Evolutionary conservation across 1,140 invertebrate species (phyloP).

Genomic region (Trichonephila clavipes): DNA sequence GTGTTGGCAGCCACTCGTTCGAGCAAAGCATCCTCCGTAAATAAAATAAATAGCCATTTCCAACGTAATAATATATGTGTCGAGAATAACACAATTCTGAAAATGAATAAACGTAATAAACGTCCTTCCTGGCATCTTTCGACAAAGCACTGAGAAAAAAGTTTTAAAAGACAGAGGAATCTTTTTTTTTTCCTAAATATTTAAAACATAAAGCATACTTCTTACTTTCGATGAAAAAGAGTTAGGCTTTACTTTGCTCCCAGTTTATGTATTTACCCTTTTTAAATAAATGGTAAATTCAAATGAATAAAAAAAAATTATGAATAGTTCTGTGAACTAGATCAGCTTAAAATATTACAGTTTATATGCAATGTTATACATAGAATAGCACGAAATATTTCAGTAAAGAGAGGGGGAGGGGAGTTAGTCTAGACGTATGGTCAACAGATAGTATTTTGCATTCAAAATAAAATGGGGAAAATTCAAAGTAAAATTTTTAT

Average conservation of each 20-base stretch:
- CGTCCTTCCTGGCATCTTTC: background rate
- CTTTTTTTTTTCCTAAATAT: background rate
- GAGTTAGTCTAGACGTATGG: too few species aligned
- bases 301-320: too few species aligned
- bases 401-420: too few species aligned
- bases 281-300: too few species aligned
- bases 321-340: too few species aligned
- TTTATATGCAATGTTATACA: too few species aligned
- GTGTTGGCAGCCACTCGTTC: background rate
- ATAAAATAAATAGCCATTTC: constrained; percentile 53
- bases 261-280: background rate
- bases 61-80: background rate
- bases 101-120: constrained; percentile 31
- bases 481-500: too few species aligned
- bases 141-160: too few species aligned
- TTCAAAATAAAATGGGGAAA: too few species aligned
- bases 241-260: background rate
- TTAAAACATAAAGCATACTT: constrained; percentile 7
- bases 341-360: too few species aligned
- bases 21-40: constrained; percentile 41
- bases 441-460: too few species aligned
- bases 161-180: background rate
- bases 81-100: background rate
- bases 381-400: too few species aligned
- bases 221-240: background rate